Percentiles rank a stretch among this genome's conserved stretches.
These are phyloP conservation scores for Bambusicola thoracicus DNA, from an alignment of 2,113 vertebrate species.

Conservation along the genomic window DNA sequence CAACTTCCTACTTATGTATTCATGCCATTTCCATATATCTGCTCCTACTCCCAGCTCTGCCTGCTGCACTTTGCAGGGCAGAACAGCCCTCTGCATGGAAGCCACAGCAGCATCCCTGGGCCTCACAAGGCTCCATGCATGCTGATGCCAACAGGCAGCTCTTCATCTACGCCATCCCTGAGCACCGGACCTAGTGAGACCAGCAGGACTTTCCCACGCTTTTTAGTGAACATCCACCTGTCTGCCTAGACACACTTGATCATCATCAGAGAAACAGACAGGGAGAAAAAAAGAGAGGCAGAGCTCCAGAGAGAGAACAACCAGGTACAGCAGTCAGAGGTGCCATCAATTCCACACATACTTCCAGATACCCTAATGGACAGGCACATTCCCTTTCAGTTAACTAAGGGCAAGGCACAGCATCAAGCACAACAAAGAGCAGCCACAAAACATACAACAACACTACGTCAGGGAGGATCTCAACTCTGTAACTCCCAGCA, in stretches of 20 bases:
- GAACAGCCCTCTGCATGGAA: neutral
- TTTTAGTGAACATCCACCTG: neutral
- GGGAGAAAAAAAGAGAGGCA: neutral
- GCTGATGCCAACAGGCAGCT: neutral
- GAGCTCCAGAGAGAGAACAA: neutral
- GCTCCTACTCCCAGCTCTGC: neutral
- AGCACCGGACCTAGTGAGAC: neutral
- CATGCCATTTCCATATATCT: fast-evolving
- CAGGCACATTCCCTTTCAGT: neutral
- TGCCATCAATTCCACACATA: neutral
- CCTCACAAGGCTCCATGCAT: neutral
- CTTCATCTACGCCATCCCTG: neutral
- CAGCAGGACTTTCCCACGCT: neutral
- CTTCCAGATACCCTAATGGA: fast-evolving
- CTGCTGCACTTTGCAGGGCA: fast-evolving
- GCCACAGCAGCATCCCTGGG: neutral
- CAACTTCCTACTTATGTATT: neutral
- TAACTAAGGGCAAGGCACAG: neutral
- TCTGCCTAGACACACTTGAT: neutral
- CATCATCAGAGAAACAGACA: neutral
- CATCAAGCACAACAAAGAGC: neutral
- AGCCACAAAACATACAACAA: neutral
- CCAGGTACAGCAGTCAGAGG: neutral
- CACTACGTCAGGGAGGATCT: neutral
- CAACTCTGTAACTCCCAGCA: neutral